These are phyloP conservation scores for Pseudochromis fuscus DNA, from an alignment of 2,797 vertebrate genomes.

Conservation along the genomic window DNA sequence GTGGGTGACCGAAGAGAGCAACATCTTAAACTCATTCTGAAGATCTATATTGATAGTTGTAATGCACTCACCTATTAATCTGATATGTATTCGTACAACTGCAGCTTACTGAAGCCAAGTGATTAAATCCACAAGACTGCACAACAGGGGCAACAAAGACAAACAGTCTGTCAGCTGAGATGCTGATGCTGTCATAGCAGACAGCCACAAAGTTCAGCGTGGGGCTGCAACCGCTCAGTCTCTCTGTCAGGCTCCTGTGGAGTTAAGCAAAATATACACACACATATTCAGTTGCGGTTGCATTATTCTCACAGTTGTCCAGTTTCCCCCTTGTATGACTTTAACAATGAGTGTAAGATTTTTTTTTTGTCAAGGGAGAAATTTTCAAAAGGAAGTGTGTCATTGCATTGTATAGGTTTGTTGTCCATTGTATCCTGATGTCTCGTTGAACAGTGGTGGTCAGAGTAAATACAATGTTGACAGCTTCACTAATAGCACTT, in stretches of 20 bases:
- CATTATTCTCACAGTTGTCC: not conserved
- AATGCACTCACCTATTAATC: not conserved
- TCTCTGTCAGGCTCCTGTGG: not conserved
- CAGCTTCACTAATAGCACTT: not conserved
- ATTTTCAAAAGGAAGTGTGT: not conserved
- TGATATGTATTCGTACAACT: not conserved
- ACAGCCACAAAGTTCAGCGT: constrained; percentile 17
- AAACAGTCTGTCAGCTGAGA: constrained; percentile 31
- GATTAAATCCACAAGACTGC: constrained; percentile 29
- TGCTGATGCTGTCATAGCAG: constrained; percentile 19
- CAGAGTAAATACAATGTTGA: not conserved
- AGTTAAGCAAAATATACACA: constrained; percentile 35
- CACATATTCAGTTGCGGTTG: not conserved
- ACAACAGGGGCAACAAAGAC: constrained; percentile 38
- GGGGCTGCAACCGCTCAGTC: constrained; percentile 3
- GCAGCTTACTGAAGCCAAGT: constrained; percentile 24
- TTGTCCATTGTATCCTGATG: not conserved
- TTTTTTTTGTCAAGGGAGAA: not conserved
- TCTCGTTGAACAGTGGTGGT: not conserved
- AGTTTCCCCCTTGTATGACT: not conserved
- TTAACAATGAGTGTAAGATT: not conserved
- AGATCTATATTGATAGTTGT: not conserved
- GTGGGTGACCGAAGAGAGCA: constrained; percentile 10
- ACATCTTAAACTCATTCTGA: not conserved
- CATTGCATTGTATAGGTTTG: not conserved